Percentiles rank a stretch among this genome's conserved stretches.
phyloP scores from a whole-genome alignment of 2,113 vertebrate species.

The Petaurus breviceps region DNA sequence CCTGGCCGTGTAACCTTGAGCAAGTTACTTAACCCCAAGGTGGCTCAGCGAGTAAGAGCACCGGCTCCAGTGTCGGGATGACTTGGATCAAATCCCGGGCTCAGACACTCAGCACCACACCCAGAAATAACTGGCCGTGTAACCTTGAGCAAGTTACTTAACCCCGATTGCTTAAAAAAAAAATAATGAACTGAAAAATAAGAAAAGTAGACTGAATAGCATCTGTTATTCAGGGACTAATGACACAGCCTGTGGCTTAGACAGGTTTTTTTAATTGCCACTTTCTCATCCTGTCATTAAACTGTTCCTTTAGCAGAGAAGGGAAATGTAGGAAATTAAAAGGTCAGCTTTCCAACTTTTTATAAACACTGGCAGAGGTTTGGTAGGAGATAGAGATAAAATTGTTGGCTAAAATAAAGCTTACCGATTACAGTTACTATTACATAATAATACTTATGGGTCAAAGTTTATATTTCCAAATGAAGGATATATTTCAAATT shows the following conservation, averaged over 20 bases:
- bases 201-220: background rate
- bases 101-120: no score
- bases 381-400: background rate
- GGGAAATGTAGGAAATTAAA: background rate
- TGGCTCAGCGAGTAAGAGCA: no score
- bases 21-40: no score
- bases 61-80: no score
- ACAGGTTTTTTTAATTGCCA: background rate
- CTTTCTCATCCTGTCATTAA: background rate
- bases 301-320: background rate
- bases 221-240: background rate
- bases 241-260: background rate
- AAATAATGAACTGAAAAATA: background rate
- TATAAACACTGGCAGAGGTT: background rate
- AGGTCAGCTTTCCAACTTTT: background rate
- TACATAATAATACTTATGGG: background rate
- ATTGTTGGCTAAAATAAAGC: background rate
- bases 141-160: no score
- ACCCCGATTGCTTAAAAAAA: no score
- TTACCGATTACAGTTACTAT: background rate
- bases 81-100: no score
- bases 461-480: background rate
- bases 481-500: background rate
- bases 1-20: no score
- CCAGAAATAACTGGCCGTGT: no score